Conservation (phyloP, 2,888 invertebrate species). For the Aradus depressus region DNA sequence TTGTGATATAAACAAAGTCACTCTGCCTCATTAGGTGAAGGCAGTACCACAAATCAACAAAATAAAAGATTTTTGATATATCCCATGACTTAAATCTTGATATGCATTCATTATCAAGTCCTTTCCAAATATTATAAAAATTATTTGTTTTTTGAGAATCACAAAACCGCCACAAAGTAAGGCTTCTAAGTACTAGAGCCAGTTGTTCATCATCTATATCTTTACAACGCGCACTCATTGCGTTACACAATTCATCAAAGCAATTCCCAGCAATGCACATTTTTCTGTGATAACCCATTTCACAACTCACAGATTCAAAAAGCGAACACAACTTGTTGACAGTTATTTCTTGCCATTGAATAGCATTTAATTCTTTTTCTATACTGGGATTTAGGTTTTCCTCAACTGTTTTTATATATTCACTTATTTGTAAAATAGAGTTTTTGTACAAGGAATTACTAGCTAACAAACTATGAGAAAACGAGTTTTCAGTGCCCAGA, state of each 20-base stretch:
- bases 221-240: conserved; percentile 42
- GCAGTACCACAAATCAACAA: conserved; percentile 53
- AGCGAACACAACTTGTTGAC: neutral
- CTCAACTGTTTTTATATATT: no score
- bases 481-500: conserved; percentile 1
- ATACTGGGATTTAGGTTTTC: neutral
- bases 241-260: conserved; percentile 13
- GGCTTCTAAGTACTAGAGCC: conserved; percentile 41
- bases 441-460: neutral
- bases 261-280: conserved; percentile 9
- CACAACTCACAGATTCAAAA: neutral
- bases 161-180: conserved; percentile 45
- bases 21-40: conserved; percentile 44
- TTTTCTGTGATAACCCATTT: neutral
- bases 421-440: neutral
- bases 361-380: neutral
- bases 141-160: conserved; percentile 45
- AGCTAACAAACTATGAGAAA: conserved; percentile 1
- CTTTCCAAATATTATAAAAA: conserved; percentile 53
- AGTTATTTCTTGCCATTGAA: neutral
- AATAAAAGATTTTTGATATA: conserved; percentile 44
- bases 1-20: conserved; percentile 44
- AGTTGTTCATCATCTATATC: conserved; percentile 48
- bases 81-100: conserved; percentile 42
- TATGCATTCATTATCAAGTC: conserved; percentile 54